Evolutionary conservation across 2,888 invertebrate genomes (phyloP).

Genomic region (Drosophila falleni): DNA sequence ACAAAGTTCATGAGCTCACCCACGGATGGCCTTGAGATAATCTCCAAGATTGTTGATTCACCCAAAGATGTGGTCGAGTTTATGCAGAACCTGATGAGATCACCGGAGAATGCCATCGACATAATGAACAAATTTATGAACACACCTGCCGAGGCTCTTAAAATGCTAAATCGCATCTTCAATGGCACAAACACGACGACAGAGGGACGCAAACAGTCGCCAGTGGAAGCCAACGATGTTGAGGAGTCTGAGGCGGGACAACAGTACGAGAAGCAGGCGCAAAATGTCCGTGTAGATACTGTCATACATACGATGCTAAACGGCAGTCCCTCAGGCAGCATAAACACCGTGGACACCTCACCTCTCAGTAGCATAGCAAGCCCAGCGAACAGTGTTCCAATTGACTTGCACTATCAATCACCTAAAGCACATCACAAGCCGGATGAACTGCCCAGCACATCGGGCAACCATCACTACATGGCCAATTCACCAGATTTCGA

Average conservation of each 20-base stretch:
- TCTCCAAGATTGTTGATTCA: conserved; percentile 85
- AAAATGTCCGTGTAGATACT: conserved; percentile 59
- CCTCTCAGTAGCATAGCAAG: conserved; percentile 57
- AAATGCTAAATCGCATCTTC: conserved; percentile 84
- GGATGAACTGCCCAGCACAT: conserved; percentile 72
- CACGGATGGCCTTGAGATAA: conserved; percentile 85
- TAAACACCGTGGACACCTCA: conserved; percentile 46
- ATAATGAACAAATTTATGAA: conserved; percentile 86
- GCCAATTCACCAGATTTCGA: conserved; percentile 72
- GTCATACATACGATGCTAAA: conserved; percentile 76
- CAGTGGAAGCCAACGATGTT: conserved; percentile 7
- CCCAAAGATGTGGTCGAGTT: conserved; percentile 85
- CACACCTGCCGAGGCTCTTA: conserved; percentile 84
- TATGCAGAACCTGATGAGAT: conserved; percentile 85
- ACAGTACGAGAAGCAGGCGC: conserved; percentile 39
- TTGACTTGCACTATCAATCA: conserved; percentile 71
- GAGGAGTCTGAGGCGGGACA: conserved; percentile 18
- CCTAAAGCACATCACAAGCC: conserved; percentile 46
- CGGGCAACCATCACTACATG: conserved; percentile 56
- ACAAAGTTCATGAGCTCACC: conserved; percentile 86
- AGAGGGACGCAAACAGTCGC: conserved; percentile 38
- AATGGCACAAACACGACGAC: conserved; percentile 69
- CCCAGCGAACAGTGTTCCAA: conserved; percentile 48
- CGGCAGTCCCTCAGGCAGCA: conserved; percentile 50
- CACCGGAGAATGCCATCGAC: conserved; percentile 85